Evolutionary conservation across 1,140 invertebrate species (phyloP).

Genomic region (Lerema accius): DNA sequence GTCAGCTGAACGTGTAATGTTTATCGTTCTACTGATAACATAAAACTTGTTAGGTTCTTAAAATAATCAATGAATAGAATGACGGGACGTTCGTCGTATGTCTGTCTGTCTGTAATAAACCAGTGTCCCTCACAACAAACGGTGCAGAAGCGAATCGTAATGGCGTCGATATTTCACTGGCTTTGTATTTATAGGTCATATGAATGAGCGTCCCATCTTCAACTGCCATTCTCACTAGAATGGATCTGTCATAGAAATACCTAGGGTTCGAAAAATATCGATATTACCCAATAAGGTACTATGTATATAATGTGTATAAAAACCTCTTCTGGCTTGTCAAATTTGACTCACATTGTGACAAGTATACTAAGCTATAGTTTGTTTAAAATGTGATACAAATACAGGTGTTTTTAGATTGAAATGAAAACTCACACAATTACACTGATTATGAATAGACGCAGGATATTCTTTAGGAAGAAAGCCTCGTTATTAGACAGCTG

Average conservation of each 20-base stretch:
- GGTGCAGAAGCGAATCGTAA: conserved; percentile 22
- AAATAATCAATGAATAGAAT: conserved; percentile 26
- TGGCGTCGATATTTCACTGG: conserved; percentile 29
- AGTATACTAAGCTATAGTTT: too few relatives aligned
- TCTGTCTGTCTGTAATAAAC: conserved; percentile 24
- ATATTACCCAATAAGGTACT: too few relatives aligned
- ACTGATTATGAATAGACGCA: too few relatives aligned
- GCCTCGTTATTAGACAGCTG: too few relatives aligned
- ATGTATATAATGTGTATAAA: too few relatives aligned
- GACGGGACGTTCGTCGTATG: background rate
- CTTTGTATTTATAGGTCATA: conserved; percentile 30
- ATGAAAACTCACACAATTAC: too few relatives aligned
- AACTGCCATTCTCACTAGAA: conserved; percentile 8
- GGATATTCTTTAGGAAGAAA: too few relatives aligned
- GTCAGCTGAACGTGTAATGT: too few relatives aligned
- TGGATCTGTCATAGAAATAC: conserved; percentile 3
- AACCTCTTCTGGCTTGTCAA: too few relatives aligned
- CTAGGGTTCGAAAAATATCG: background rate
- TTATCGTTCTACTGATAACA: background rate
- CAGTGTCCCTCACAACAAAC: conserved; percentile 27
- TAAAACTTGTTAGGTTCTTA: background rate
- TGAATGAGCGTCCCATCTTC: conserved; percentile 28
- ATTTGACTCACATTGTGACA: too few relatives aligned
- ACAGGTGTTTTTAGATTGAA: too few relatives aligned
- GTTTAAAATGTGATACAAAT: too few relatives aligned